phyloP scores from a whole-genome alignment of 2,113 vertebrate genomes.

The Hipposideros armiger region DNA sequence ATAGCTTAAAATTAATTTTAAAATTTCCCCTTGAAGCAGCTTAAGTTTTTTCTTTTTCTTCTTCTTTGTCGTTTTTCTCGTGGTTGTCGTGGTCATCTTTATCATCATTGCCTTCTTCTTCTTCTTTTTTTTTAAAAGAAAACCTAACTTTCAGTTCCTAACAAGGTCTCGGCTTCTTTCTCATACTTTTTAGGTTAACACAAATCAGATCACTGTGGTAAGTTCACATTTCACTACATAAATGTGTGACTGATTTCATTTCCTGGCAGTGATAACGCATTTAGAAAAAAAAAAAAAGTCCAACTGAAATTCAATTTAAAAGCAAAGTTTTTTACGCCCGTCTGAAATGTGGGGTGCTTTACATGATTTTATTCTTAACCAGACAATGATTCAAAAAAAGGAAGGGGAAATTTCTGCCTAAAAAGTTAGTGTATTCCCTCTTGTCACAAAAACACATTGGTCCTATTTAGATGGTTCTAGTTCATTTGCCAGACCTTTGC shows the following conservation, averaged over 20 bases:
- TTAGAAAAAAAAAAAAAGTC: constrained; percentile 35
- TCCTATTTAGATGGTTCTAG: constrained; percentile 13
- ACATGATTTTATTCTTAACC: constrained; percentile 69
- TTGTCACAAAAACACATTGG: constrained; percentile 1
- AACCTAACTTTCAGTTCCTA: constrained; percentile 75
- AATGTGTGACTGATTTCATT: constrained; percentile 78
- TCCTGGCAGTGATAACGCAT: constrained; percentile 75
- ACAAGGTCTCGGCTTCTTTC: constrained; percentile 30
- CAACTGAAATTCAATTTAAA: constrained; percentile 69
- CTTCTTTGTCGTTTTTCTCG: background rate
- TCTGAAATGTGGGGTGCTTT: constrained; percentile 54
- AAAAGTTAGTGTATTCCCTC: background rate
- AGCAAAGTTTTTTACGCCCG: background rate
- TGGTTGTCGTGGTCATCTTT: background rate
- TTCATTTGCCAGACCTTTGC: constrained; percentile 61
- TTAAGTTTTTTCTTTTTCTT: background rate
- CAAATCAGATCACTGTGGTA: constrained; percentile 76
- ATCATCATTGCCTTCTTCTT: background rate
- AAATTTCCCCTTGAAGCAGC: background rate
- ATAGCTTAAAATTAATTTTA: background rate
- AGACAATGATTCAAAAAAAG: constrained; percentile 66
- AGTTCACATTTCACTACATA: constrained; percentile 59
- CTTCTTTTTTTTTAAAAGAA: constrained; percentile 52
- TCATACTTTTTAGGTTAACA: constrained; percentile 69
- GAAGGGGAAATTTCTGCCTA: constrained; percentile 55